These are phyloP conservation scores for Solea senegalensis DNA, from an alignment of 2,113 vertebrate genomes.

Conservation along the genomic window DNA sequence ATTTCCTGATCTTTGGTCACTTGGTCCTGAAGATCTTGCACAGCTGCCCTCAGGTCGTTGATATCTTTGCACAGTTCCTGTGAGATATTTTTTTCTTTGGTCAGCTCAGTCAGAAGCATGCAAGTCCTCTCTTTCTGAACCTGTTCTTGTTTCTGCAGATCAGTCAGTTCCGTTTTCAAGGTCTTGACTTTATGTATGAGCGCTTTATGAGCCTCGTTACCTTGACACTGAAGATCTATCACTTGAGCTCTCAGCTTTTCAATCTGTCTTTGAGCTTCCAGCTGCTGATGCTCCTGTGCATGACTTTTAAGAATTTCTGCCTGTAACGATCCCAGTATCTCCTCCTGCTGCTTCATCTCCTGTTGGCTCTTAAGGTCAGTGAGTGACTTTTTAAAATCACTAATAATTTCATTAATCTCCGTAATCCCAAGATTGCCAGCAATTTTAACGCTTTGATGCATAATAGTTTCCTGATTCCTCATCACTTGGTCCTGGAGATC, in stretches of 20 bases:
- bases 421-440: no score
- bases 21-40: not conserved
- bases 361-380: no score
- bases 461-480: no score
- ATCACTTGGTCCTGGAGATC: no score
- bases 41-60: not conserved
- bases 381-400: no score
- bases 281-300: no score
- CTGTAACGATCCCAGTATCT: no score
- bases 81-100: not conserved
- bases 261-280: not conserved
- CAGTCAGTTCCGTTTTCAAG: not conserved
- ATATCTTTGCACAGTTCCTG: not conserved
- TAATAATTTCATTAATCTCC: no score
- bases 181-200: not conserved
- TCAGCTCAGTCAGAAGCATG: not conserved
- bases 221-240: not conserved
- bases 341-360: no score
- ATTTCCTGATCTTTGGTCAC: not conserved
- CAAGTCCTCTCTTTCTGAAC: not conserved
- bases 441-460: no score
- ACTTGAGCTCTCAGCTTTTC: not conserved
- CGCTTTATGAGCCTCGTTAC: not conserved
- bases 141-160: not conserved
- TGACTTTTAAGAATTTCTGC: no score